Evolutionary conservation across 64 coral and sea anemone genomes (phyloP).

Genomic region (Montipora cactus): DNA sequence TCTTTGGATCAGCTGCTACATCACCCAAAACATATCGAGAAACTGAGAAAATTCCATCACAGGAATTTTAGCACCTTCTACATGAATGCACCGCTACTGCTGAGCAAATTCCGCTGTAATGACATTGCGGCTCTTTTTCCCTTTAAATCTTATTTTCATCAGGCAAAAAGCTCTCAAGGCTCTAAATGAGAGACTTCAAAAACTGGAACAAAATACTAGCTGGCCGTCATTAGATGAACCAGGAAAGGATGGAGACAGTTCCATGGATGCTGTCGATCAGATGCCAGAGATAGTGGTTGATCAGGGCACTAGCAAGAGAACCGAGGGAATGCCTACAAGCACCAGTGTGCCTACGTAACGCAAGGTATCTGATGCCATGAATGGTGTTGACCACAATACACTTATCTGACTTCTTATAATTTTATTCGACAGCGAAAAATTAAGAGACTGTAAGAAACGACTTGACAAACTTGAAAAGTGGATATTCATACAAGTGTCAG

Average conservation of each 20-base stretch:
- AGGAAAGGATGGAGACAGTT: slow-evolving; percentile 38
- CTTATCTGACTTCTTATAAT: neutral
- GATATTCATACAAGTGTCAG: too few species aligned
- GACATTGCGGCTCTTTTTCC: too few species aligned
- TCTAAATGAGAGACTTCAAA: slow-evolving; percentile 77
- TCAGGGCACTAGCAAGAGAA: slow-evolving; percentile 26
- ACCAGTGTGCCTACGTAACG: slow-evolving; percentile 46
- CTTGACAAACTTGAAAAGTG: too few species aligned
- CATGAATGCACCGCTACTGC: too few species aligned
- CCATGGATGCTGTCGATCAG: slow-evolving; percentile 4
- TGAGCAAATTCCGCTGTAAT: too few species aligned
- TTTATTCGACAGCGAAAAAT: too few species aligned
- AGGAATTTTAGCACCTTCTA: too few species aligned
- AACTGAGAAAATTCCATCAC: too few species aligned
- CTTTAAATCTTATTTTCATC: neutral
- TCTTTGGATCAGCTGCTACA: too few species aligned
- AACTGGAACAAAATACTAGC: slow-evolving; percentile 58
- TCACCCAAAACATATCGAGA: too few species aligned
- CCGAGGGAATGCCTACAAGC: slow-evolving; percentile 19
- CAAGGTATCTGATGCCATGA: neutral
- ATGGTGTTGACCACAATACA: neutral
- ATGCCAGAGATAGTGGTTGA: slow-evolving; percentile 43
- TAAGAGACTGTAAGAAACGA: too few species aligned
- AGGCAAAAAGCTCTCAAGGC: slow-evolving; percentile 79
- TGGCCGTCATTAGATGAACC: slow-evolving; percentile 69